Evolutionary conservation across 2,888 invertebrate species (phyloP).

Genomic region (Carabus problematicus): DNA sequence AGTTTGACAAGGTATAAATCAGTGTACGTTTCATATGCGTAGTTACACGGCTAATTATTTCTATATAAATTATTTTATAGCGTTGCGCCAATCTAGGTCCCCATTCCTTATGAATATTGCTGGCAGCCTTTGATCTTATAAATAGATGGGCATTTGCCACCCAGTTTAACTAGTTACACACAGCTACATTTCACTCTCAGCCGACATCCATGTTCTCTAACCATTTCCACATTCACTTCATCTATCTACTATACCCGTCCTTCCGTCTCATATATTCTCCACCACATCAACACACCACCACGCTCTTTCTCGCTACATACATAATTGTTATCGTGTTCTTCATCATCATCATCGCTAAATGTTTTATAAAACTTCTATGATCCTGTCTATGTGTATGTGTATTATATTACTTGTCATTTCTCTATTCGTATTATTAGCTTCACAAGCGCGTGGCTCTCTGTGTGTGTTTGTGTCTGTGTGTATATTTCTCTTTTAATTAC

Average conservation of each 20-base stretch:
- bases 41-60: constrained; percentile 12
- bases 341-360: too few relatives aligned
- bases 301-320: too few relatives aligned
- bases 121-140: constrained; percentile 24
- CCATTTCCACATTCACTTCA: too few relatives aligned
- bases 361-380: too few relatives aligned
- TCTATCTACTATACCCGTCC: too few relatives aligned
- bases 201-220: not conserved
- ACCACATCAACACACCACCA: too few relatives aligned
- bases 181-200: constrained; percentile 11
- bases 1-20: not conserved
- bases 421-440: too few relatives aligned
- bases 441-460: not conserved
- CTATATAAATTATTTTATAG: constrained; percentile 11
- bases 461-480: constrained; percentile 11
- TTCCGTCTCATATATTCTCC: too few relatives aligned
- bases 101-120: constrained; percentile 16
- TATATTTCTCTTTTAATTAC: constrained; percentile 14
- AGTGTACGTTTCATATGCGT: not conserved
- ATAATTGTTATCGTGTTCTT: too few relatives aligned
- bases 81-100: constrained; percentile 9
- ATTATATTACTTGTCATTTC: too few relatives aligned
- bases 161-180: constrained; percentile 15
- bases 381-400: too few relatives aligned
- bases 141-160: constrained; percentile 23